Percentiles rank a stretch among this genome's conserved stretches.
phyloP scores from a whole-genome alignment of 2,888 invertebrate genomes.

The Halictus quadricinctus region DNA sequence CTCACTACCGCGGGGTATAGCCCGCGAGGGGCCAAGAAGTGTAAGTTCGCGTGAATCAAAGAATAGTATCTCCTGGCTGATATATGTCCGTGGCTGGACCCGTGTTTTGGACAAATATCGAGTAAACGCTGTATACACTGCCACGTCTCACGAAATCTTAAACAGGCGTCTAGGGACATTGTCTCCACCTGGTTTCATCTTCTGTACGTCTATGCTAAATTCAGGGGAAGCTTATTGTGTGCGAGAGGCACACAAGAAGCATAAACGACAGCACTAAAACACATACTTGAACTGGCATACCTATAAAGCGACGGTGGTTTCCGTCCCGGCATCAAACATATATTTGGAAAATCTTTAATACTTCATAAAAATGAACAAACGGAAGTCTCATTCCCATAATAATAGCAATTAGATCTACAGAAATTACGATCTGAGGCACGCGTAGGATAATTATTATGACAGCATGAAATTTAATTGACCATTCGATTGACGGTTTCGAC shows the following conservation, averaged over 20 bases:
- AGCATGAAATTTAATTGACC: not conserved
- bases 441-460: not conserved
- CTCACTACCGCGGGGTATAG: too few species aligned
- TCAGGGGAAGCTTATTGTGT: not conserved
- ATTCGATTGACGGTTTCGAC: not conserved
- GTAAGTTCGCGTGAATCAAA: too few species aligned
- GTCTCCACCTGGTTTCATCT: not conserved
- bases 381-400: not conserved
- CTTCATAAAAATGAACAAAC: not conserved
- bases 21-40: too few species aligned
- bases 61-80: too few species aligned
- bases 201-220: not conserved
- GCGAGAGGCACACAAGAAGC: too few species aligned
- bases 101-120: too few species aligned
- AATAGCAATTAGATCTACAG: not conserved
- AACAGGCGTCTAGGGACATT: not conserved
- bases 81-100: too few species aligned
- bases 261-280: not conserved
- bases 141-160: not conserved
- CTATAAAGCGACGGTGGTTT: not conserved
- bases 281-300: not conserved
- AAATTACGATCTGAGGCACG: not conserved
- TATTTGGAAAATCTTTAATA: not conserved
- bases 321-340: not conserved
- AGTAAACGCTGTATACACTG: not conserved